phyloP scores from a whole-genome alignment of 1,140 invertebrate genomes.

The Heliconius melpomene region DNA sequence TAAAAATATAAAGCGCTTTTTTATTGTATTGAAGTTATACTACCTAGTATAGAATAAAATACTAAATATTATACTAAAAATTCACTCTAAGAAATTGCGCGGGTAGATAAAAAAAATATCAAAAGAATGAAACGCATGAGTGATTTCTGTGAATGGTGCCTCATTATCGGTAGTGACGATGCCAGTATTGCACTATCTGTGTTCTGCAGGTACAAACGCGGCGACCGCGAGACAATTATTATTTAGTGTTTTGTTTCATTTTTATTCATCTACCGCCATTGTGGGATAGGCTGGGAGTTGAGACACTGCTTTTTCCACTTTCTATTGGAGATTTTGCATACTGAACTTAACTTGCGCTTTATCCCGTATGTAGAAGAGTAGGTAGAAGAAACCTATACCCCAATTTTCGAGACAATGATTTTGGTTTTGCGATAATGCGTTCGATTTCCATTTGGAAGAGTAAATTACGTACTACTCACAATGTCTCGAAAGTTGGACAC shows the following conservation, averaged over 20 bases:
- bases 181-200: slow-evolving; percentile 5
- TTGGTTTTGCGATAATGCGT: no score
- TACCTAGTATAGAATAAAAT: slow-evolving; percentile 1
- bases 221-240: neutral
- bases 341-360: no score
- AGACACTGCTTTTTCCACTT: no score
- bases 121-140: slow-evolving; percentile 11
- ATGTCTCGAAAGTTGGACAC: no score
- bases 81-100: neutral
- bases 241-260: neutral
- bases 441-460: no score
- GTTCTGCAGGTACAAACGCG: neutral
- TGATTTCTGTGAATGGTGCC: slow-evolving; percentile 9
- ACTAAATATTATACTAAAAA: neutral
- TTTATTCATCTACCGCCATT: neutral
- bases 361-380: no score
- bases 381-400: no score
- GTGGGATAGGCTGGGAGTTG: no score
- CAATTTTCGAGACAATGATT: no score
- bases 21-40: neutral
- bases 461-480: no score
- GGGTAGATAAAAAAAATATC: neutral
- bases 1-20: neutral
- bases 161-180: slow-evolving; percentile 12
- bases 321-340: no score